Percentiles rank a stretch among this genome's conserved stretches.
Evolutionary conservation across 1,140 invertebrate genomes (phyloP).

Genomic region (Drosophila nebulosa): DNA sequence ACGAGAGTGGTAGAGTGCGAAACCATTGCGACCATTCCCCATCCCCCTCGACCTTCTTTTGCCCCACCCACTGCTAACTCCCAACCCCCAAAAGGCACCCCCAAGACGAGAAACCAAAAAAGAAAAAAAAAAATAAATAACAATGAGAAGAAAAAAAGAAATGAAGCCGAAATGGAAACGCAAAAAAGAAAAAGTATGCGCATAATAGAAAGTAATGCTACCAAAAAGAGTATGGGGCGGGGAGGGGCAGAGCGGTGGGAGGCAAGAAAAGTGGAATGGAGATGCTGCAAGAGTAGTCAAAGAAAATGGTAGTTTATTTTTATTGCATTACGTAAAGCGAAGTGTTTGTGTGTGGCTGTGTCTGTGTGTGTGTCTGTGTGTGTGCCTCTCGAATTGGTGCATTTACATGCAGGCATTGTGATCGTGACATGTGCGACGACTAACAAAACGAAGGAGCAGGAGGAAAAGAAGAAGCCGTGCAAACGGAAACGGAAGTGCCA

Average conservation of each 20-base stretch:
- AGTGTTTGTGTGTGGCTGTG: conserved; percentile 12
- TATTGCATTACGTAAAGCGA: conserved; percentile 48
- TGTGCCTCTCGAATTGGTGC: conserved; percentile 33
- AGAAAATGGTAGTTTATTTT: conserved; percentile 72
- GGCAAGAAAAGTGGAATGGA: background rate
- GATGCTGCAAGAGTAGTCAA: conserved; percentile 40
- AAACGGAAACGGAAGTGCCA: conserved; percentile 49
- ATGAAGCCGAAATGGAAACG: conserved; percentile 6
- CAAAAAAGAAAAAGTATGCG: conserved; percentile 60
- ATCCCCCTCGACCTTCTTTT: background rate
- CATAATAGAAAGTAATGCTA: conserved; percentile 56
- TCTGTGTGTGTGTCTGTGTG: conserved; percentile 2
- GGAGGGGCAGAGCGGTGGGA: background rate
- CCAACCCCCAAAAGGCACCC: conserved; percentile 6
- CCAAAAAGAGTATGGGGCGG: background rate
- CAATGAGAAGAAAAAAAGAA: conserved; percentile 11
- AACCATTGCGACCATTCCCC: conserved; percentile 25
- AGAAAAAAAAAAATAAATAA: conserved; percentile 10
- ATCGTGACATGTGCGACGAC: conserved; percentile 48
- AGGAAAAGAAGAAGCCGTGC: background rate
- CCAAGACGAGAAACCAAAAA: conserved; percentile 17
- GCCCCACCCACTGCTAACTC: conserved; percentile 16
- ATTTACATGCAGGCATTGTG: conserved; percentile 62
- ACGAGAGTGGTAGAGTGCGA: conserved; percentile 55
- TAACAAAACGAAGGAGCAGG: background rate